Percentiles rank a stretch among this genome's conserved stretches.
Evolutionary conservation across 2,113 vertebrate genomes (phyloP).

Genomic region (Platanista minor): DNA sequence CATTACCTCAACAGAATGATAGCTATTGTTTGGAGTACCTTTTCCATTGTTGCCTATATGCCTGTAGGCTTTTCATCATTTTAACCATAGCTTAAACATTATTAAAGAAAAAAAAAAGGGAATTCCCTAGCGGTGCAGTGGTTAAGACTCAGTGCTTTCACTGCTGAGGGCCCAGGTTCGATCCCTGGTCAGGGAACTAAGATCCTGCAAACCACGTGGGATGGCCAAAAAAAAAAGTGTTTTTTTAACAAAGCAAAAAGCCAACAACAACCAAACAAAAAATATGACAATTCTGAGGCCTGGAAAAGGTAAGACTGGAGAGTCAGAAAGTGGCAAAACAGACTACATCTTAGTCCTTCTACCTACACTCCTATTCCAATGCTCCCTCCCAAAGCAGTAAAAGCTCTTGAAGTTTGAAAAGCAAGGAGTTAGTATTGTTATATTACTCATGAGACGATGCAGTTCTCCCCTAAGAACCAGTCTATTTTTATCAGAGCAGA

Average conservation of each 20-base stretch:
- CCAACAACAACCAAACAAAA: not conserved
- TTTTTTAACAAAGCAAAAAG: no score
- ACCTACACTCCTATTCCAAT: not conserved
- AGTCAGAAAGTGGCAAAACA: not conserved
- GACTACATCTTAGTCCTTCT: not conserved
- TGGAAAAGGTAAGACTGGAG: not conserved
- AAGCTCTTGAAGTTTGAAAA: not conserved
- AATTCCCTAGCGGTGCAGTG: no score
- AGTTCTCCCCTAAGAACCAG: not conserved
- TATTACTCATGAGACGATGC: not conserved
- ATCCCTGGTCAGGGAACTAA: no score
- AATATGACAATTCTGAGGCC: not conserved
- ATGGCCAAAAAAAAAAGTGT: no score
- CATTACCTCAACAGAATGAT: not conserved
- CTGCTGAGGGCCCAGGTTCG: no score
- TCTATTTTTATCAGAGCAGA: constrained; percentile 47
- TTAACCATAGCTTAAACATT: not conserved
- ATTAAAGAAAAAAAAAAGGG: no score
- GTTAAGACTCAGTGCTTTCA: no score
- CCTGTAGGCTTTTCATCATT: not conserved
- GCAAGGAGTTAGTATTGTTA: not conserved
- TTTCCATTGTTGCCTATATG: not conserved
- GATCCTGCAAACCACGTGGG: no score
- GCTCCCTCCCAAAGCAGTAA: not conserved
- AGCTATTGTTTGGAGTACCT: not conserved